Evolutionary conservation across 2,888 invertebrate genomes (phyloP), one percentile per base, ranked within the genome.

Genomic region (Epirrita christyi): DNA sequence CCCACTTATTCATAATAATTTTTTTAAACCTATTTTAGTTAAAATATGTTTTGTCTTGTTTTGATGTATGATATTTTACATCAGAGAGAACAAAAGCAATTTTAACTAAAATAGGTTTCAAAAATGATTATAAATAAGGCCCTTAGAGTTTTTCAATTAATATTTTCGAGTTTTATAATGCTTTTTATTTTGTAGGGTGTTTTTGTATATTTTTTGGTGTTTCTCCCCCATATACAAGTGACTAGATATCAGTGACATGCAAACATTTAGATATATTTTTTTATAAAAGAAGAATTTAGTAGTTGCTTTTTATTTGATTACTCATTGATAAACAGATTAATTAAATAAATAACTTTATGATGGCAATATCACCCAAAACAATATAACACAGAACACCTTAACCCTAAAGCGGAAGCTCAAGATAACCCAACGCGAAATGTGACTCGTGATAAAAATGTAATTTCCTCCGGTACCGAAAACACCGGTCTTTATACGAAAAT

Each of bases 371-470:
- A 28, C 59, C 56, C 59, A 63, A 63, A 65, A 66, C 68, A 67
- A 67, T 58, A 59, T 72, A 69, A 68, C 71, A 68, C 69, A 59
- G 59, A 64, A 69, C 63, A 66, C 61, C 61, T 66, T 69, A 73
- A 74, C 72, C 73, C 70, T 66, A 71, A 76, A 64, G 63, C 61
- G 68, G 64, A 69, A 70, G 66, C 67, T 61, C 59, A 56, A 75
- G 79, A 80, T 78, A 81, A 75, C 70, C 66, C 65, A 72, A 73
- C 71, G 72, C 72, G 71, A 79, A 84, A 80, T 77, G 78, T 76
- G 75, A 76, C 79, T 80, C 67, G 77, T 76, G 83, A 83, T 85
- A 84, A 85, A 87, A 85, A 83, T 75, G 81, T 83, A 85, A 85
- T 85, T 83, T 84, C 76, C 78, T 69, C 76, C 67, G 66, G 68